These are phyloP conservation scores for Ypsolopha scabrella DNA, from an alignment of 2,888 invertebrate genomes.

Conservation along the genomic window DNA sequence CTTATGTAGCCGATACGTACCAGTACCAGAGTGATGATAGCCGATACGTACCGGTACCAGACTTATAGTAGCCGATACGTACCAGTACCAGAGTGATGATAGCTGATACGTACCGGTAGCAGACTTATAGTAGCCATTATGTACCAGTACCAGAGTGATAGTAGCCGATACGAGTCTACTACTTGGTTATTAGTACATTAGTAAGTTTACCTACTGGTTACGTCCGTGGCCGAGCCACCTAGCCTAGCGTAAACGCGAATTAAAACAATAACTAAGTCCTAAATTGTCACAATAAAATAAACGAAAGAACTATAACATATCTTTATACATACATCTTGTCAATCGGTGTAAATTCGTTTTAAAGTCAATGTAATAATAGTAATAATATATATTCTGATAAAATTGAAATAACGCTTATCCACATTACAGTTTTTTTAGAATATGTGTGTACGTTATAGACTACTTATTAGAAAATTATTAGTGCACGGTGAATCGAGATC, in stretches of 20 bases:
- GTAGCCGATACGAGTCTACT: conserved; percentile 28
- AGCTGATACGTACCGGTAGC: conserved; percentile 18
- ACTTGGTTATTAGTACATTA: conserved; percentile 24
- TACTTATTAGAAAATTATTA: conserved; percentile 41
- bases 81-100: neutral
- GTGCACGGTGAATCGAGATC: conserved; percentile 62
- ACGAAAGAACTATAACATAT: conserved; percentile 57
- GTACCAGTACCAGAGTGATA: conserved; percentile 14
- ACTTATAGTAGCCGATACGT: conserved; percentile 28
- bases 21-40: conserved; percentile 19
- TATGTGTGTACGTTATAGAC: conserved; percentile 54
- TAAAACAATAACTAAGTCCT: conserved; percentile 48
- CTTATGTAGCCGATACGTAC: no score
- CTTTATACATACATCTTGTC: conserved; percentile 29
- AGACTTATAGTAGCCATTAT: conserved; percentile 23
- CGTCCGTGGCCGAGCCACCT: conserved; percentile 59
- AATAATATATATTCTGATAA: conserved; percentile 57
- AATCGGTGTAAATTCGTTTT: conserved; percentile 58
- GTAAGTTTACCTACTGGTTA: conserved; percentile 43
- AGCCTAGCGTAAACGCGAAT: conserved; percentile 63
- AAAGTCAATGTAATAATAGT: conserved; percentile 55
- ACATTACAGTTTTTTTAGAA: conserved; percentile 57
- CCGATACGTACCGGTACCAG: conserved; percentile 16
- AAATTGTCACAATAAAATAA: conserved; percentile 60
- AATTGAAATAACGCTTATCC: conserved; percentile 66